Evolutionary conservation across 2,113 vertebrate genomes (phyloP).

Genomic region (Nothocercus julius): DNA sequence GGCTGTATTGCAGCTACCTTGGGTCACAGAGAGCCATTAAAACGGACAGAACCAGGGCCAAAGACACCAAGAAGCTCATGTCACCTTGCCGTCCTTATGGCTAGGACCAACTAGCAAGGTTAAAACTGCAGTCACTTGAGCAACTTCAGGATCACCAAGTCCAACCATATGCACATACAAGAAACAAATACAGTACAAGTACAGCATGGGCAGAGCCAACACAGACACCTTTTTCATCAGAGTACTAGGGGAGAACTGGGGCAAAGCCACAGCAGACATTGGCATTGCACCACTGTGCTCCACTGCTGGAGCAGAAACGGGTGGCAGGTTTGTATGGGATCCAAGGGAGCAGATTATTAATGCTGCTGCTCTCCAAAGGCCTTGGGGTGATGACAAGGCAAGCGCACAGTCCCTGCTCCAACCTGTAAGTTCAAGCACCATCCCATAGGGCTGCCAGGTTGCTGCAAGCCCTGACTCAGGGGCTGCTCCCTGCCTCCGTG

Average conservation of each 20-base stretch:
- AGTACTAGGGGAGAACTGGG: neutral
- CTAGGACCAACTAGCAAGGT: neutral
- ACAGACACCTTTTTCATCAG: neutral
- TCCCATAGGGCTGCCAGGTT: neutral
- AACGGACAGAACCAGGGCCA: neutral
- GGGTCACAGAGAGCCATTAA: neutral
- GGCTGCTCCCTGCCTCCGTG: neutral
- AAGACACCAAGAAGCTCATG: neutral
- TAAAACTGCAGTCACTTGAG: too few species aligned
- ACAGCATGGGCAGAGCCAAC: neutral
- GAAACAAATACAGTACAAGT: rapidly evolving
- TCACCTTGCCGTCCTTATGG: neutral
- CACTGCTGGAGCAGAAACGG: neutral
- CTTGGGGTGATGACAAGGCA: neutral
- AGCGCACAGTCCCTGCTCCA: neutral
- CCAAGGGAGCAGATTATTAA: rapidly evolving
- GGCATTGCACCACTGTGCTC: neutral
- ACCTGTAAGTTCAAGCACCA: neutral
- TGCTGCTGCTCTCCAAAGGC: neutral
- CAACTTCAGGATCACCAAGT: too few species aligned
- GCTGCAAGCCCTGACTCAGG: rapidly evolving
- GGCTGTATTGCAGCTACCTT: neutral
- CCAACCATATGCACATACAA: neutral
- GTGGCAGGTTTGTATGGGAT: neutral
- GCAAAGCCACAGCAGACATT: neutral